Percentiles rank a stretch among this genome's conserved stretches.
These are phyloP conservation scores for Machimus atricapillus DNA, from an alignment of 2,888 invertebrate species.

Conservation along the genomic window DNA sequence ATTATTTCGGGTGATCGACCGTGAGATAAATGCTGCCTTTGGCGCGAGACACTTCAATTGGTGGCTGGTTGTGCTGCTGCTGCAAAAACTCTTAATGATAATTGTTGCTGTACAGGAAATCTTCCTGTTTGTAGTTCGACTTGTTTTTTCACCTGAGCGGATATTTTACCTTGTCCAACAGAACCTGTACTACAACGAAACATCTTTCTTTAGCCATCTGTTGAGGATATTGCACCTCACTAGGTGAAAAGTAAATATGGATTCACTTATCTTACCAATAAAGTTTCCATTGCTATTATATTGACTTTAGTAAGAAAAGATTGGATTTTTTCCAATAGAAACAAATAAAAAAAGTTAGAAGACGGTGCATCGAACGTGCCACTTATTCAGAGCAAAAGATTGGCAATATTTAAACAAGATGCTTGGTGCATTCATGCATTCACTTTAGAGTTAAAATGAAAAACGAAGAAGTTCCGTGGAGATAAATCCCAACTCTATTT, in stretches of 20 bases:
- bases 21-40: not conserved
- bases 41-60: not conserved
- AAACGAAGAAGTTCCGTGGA: too few species aligned
- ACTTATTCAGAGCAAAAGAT: too few species aligned
- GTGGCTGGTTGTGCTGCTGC: not conserved
- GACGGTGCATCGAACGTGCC: too few species aligned
- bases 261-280: not conserved
- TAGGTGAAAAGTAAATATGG: not conserved
- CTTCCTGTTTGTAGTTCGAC: not conserved
- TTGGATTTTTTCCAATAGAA: too few species aligned
- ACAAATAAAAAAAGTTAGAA: too few species aligned
- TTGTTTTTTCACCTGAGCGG: not conserved
- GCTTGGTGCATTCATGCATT: too few species aligned
- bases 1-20: constrained; percentile 35
- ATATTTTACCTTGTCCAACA: not conserved
- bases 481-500: too few species aligned
- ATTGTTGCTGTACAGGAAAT: not conserved
- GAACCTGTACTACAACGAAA: not conserved
- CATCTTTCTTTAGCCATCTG: not conserved
- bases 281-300: not conserved
- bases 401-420: too few species aligned
- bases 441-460: too few species aligned
- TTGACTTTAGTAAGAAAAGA: too few species aligned
- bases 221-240: not conserved
- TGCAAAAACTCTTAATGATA: not conserved